These are phyloP conservation scores for Drosophila suboccidentalis DNA, from an alignment of 2,888 invertebrate genomes.

Conservation along the genomic window DNA sequence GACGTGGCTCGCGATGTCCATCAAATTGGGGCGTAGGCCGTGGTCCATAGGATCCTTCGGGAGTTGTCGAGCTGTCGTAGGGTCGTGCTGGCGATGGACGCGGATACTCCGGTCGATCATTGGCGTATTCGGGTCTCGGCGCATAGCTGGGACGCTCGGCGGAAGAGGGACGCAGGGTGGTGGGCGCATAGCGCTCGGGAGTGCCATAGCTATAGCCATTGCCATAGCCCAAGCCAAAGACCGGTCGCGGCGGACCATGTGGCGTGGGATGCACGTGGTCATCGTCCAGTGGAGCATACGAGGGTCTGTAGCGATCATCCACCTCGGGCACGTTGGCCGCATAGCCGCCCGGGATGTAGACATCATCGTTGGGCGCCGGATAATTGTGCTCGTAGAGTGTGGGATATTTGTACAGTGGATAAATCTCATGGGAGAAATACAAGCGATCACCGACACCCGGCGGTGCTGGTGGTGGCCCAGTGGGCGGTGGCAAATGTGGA, in stretches of 20 bases:
- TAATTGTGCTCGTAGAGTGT: constrained; percentile 85
- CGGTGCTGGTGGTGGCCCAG: constrained; percentile 53
- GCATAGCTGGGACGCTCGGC: constrained; percentile 70
- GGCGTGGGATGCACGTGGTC: constrained; percentile 58
- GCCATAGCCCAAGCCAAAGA: constrained; percentile 84
- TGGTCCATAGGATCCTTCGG: constrained; percentile 45
- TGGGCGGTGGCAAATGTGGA: constrained; percentile 36
- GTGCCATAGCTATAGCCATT: constrained; percentile 84
- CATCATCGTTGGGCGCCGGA: constrained; percentile 84
- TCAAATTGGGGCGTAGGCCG: constrained; percentile 52
- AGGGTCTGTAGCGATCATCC: constrained; percentile 80
- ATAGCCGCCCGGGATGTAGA: constrained; percentile 84
- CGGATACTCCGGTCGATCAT: constrained; percentile 62
- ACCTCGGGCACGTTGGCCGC: constrained; percentile 84
- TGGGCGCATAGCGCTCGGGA: constrained; percentile 81
- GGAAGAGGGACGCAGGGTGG: constrained; percentile 61
- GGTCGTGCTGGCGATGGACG: constrained; percentile 52
- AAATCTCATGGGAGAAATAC: constrained; percentile 84
- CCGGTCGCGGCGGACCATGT: constrained; percentile 81
- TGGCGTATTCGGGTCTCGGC: constrained; percentile 62
- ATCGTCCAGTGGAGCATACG: constrained; percentile 60
- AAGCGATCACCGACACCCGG: constrained; percentile 80
- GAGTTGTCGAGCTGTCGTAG: constrained; percentile 60
- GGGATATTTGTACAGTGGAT: constrained; percentile 84
- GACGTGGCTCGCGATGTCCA: constrained; percentile 56